These are phyloP conservation scores for Scopus umbretta DNA, from an alignment of 2,113 vertebrate species.

Conservation along the genomic window DNA sequence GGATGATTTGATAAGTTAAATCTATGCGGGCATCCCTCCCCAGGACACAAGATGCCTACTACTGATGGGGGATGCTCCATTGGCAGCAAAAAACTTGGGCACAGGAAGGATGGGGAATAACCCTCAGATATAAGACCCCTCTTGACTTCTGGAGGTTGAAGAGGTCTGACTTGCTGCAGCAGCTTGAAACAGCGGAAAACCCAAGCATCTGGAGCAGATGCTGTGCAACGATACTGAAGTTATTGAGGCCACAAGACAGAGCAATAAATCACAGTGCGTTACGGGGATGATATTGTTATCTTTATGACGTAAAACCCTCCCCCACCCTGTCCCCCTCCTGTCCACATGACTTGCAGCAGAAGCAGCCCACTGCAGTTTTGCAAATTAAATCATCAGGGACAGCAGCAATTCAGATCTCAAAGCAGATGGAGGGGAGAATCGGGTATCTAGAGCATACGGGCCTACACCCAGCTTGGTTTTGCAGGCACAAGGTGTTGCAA, in stretches of 20 bases:
- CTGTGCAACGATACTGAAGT: not conserved
- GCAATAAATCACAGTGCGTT: not conserved
- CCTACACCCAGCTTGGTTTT: not conserved
- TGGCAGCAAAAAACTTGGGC: not conserved
- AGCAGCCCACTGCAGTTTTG: not conserved
- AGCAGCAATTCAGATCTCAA: not conserved
- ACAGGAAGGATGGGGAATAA: not conserved
- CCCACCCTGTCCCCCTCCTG: not conserved
- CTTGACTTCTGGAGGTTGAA: not conserved
- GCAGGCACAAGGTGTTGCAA: not conserved
- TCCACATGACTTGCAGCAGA: not conserved
- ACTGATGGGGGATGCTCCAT: not conserved
- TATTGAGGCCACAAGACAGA: not conserved
- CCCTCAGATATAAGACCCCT: not conserved
- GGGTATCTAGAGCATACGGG: not conserved
- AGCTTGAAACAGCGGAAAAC: not conserved
- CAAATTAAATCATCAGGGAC: not conserved
- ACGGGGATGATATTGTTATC: not conserved
- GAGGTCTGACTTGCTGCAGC: not conserved
- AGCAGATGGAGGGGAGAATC: not conserved
- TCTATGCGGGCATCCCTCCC: not conserved
- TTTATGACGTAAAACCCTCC: not conserved
- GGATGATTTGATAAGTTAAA: not conserved
- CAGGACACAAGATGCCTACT: not conserved
- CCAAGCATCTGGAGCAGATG: not conserved